Evolutionary conservation across 2,113 vertebrate genomes (phyloP), one percentile per base, ranked within the genome.

Genomic region (Oenanthe melanoleuca): DNA sequence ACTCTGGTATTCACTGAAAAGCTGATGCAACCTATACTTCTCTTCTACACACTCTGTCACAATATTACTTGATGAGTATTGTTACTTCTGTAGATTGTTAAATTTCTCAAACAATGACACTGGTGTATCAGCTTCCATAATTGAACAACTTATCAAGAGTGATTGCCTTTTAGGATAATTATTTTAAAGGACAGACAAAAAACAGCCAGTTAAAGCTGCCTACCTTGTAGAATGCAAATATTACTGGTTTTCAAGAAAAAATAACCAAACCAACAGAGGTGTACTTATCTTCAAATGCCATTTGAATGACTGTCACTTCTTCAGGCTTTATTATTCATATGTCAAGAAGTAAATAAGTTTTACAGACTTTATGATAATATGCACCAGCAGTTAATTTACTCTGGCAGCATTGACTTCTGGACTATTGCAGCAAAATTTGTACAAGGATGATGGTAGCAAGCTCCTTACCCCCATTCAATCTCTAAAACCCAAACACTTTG

Each of bases 281-380:
- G 10, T 66, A 55, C 17, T 93, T 90, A 72, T 75, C 77, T 94
- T 87, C 63, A 78, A 87, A 67, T 79, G 66, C 17, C 33, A 38
- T 95, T 88, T 89, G 40, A 80, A 63, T 90, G 61, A 93, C 73
- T 93, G 80, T 60, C 63, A 70, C 83, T 89, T 89, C 79, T 94
- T 81, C 55, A 80, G 78, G 55, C 64, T 91, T 96, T 86, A 77
- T 95, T 96, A 95, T 75, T 96, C 72, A 45, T 0, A 0, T 87
- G 49, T 69, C 93, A 96, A 85, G 75, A 89, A 92, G 53, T 79
- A 94, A 88, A 24, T 92, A 79, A 92, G 47, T 65, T 78, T 92
- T 83, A 91, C 42, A 91, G 65, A 69, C 56, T 80, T 90, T 40
- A 78, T 80, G 59, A 84, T 86, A 81, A 92, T 60, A 63, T 93